Base-by-base conservation (phyloP, 2,797 vertebrate species). In the Pipistrellus pygmaeus region DNA sequence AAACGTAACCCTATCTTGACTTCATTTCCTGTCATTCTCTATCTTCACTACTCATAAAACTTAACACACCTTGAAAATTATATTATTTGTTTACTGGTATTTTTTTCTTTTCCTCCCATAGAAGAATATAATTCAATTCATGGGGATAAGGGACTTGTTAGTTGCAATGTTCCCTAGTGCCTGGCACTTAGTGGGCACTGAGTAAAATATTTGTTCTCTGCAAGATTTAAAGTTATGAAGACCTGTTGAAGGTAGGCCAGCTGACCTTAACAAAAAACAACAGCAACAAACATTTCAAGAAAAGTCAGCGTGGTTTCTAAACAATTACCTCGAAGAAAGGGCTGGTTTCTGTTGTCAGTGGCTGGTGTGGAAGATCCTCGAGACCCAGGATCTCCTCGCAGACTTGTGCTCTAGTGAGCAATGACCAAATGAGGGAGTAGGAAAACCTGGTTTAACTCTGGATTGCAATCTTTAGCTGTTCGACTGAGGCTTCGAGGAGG, bases 201-300 rank as follows among this genome's bases (percentile, higher is more conserved):
- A 46, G 64, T 64, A 72, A 78, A 78, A 35, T 66, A 66, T 57
- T 77, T 66, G 38, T 72, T 48, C 35, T 77, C 32, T 80, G 51
- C 30, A 77, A 71, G 53, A 89, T 64, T 53, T 32, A 85, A 88
- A 88, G 46, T 90, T 55, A 80, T 44, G 57, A 57, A 86, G 76
- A 44, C 7, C 57, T 48, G 38, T 8, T 51, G 17, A 72, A 41
- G 27, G 53, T 46, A 66, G 25, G 44, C 30, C 32, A 81, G 46
- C 57, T 30, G 41, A 14, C 32, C 4, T 55, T 55, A 46, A 75
- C 69, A 44, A 73, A 88, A 82, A 81, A 48, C 14, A 80, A 62
- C 8, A 20, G 60, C 55, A 83, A 69, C 46, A 75, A 69, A 57
- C 15, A 32, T 62, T 51, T 87, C 8, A 48, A 81, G 72, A 86